These are phyloP conservation scores for Pantherophis alleghaniensis DNA, from an alignment of 2,797 vertebrate species.

Conservation along the genomic window DNA sequence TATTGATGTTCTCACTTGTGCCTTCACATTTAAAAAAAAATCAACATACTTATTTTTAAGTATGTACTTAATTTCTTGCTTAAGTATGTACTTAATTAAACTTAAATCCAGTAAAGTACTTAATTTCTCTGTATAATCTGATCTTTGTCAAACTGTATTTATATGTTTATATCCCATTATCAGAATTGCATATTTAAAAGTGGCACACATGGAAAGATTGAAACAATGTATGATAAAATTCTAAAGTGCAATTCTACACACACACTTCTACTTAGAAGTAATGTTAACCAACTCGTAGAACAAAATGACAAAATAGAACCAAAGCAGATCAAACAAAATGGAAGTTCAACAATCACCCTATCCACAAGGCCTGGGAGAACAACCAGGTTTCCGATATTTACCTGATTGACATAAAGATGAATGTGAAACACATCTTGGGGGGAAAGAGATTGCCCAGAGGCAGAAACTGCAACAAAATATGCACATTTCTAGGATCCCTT, in stretches of 20 bases:
- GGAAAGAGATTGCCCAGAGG: background rate
- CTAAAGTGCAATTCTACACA: background rate
- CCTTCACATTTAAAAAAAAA: background rate
- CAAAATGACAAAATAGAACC: background rate
- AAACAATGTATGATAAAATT: background rate
- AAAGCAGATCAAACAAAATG: background rate
- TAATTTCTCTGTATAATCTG: background rate
- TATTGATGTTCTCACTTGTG: background rate
- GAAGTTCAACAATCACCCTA: background rate
- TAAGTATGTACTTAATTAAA: too few species aligned
- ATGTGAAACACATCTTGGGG: background rate
- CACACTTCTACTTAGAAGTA: background rate
- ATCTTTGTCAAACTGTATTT: background rate
- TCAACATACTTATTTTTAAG: background rate
- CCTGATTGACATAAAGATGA: background rate
- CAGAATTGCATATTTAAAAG: background rate
- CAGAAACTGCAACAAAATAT: background rate
- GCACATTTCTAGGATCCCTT: background rate
- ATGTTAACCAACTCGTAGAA: background rate
- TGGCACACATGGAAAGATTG: background rate
- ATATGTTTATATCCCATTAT: background rate
- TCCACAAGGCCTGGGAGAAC: background rate
- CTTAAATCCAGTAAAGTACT: background rate
- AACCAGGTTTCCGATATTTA: background rate
- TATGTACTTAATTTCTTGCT: too few species aligned